phyloP scores from a whole-genome alignment of 2,888 invertebrate species.

The Cryptocheilus praepositus region DNA sequence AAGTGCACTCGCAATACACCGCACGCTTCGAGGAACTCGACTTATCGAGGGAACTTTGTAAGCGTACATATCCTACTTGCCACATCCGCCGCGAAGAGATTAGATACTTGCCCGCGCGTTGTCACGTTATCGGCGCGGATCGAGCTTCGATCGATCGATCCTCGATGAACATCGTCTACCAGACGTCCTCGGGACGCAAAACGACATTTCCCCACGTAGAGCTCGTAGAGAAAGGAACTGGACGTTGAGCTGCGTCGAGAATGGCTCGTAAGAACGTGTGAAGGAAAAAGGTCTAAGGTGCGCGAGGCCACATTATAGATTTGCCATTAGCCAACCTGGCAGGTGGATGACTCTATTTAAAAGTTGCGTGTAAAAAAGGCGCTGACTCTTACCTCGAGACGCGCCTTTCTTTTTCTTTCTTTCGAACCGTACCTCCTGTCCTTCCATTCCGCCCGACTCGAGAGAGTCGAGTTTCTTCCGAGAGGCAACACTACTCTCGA shows the following conservation, averaged over 20 bases:
- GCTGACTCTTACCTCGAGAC: conserved; percentile 10
- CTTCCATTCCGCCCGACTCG: conserved; percentile 14
- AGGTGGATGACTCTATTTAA: conserved; percentile 46
- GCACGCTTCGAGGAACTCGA: conserved; percentile 28
- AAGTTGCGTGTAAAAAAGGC: conserved; percentile 25
- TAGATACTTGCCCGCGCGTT: conserved; percentile 37
- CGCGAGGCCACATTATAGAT: conserved; percentile 44
- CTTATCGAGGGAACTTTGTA: conserved; percentile 39
- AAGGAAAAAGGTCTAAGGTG: conserved; percentile 14
- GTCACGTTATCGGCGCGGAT: conserved; percentile 40
- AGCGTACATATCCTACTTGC: conserved; percentile 22
- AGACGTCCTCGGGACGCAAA: conserved; percentile 15
- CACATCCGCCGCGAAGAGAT: conserved; percentile 39
- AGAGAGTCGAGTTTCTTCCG: background rate
- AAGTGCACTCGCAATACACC: background rate
- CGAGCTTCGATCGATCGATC: conserved; percentile 37
- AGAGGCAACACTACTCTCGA: conserved; percentile 1
- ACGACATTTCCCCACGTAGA: background rate
- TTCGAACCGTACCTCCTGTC: conserved; percentile 2
- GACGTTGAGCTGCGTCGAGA: conserved; percentile 15
- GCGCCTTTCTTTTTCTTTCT: conserved; percentile 18
- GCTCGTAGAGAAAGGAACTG: background rate
- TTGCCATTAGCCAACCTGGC: conserved; percentile 49
- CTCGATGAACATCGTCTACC: conserved; percentile 32
- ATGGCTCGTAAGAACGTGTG: conserved; percentile 17